Base-by-base conservation (phyloP, 2,797 vertebrate species). In the Chrosomus eos region DNA sequence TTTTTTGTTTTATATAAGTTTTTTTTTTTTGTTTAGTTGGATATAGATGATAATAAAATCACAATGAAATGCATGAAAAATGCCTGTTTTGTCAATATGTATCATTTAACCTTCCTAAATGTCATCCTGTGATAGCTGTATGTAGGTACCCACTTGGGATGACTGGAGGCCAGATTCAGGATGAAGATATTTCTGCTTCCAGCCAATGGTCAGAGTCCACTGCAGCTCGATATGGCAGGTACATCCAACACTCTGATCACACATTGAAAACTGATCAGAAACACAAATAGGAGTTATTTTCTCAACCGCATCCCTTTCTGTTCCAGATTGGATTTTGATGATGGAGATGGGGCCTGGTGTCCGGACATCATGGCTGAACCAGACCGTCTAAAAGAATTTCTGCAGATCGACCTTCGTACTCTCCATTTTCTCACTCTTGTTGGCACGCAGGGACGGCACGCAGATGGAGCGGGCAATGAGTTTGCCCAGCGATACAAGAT, bases 171-270 rank as follows among this genome's bases (percentile, higher is more conserved):
- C 97, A 98, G 92, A 99, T 99, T 89, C 97, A 96, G 0, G 97
- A 99, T 0, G 97, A 99, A 89, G 97, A 99, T 92, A 98, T 99
- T 93, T 97, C 97, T 0, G 98, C 98, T n/a, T 99, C 98, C 90
- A 99, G 98, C 86, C 97, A 98, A 87, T 99, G 98, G 98, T 99
- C 98, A 0, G 97, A 99, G 81, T 99, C 98, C 40, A 99, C 98
- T 0, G 98, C 98, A 0, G 97, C 98, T 73, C 97, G 96, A 93
- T 98, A 98, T 0, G 98, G 98, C 92, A 97, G 98, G 98, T 96
- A 93, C 90, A 94, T 91, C 18, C 33, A 53, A 31, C 2, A 67
- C 58, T 31, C 18, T 33, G 68, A 68, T 21, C 13, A 18, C 13
- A 33, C 45, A 68, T 13, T 64, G 6, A 64, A 31, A 62, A 21